Conservation (phyloP, 2,888 invertebrate species). For the Sminthurides aquaticus region DNA sequence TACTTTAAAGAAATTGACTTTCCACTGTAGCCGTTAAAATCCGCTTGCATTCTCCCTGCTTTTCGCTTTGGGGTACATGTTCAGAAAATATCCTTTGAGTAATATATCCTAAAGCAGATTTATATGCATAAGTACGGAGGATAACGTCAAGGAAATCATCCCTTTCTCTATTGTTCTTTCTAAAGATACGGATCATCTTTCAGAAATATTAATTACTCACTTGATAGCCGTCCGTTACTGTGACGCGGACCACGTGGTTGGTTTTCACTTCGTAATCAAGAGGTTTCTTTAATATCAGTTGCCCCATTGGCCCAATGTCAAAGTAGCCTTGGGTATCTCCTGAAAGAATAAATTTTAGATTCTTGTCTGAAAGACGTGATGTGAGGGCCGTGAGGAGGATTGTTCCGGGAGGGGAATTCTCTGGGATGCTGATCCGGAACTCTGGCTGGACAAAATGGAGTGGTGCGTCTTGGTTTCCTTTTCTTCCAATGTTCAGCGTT, state of each 20-base stretch:
- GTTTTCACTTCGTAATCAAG: constrained; percentile 69
- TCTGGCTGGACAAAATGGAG: constrained; percentile 64
- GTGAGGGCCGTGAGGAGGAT: constrained; percentile 63
- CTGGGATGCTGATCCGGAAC: constrained; percentile 64
- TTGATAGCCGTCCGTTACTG: constrained; percentile 69
- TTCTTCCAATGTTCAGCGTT: constrained; percentile 63
- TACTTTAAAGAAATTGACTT: constrained; percentile 10
- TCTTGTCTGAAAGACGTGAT: constrained; percentile 55
- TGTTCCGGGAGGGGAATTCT: constrained; percentile 66
- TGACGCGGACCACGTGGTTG: constrained; percentile 65
- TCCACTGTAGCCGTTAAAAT: no score
- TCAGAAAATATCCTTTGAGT: no score
- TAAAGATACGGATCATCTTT: neutral
- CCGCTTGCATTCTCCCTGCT: no score
- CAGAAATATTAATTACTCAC: constrained; percentile 49
- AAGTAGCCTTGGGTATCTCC: constrained; percentile 35
- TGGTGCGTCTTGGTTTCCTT: constrained; percentile 51
- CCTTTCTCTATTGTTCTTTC: neutral
- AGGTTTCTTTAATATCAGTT: constrained; percentile 64
- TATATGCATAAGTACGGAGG: no score
- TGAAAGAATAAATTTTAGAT: constrained; percentile 35
- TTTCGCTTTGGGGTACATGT: no score
- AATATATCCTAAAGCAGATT: no score
- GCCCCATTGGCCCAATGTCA: constrained; percentile 57
- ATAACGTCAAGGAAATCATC: no score